phyloP scores from a whole-genome alignment of 1,140 invertebrate species.

The Caenorhabditis inopinata region DNA sequence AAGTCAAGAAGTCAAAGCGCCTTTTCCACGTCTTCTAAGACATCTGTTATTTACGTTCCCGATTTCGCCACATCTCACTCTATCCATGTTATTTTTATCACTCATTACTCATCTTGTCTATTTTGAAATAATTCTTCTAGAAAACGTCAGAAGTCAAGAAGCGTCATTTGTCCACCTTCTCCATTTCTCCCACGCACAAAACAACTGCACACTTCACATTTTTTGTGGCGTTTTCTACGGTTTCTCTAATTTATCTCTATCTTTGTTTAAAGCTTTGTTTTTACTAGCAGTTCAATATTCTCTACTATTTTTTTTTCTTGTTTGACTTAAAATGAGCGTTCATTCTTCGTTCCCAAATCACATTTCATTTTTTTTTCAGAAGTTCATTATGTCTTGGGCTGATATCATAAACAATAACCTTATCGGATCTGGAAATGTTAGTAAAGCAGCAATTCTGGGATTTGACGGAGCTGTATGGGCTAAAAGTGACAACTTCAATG shows the following conservation, averaged over 20 bases:
- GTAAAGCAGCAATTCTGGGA: slow-evolving; percentile 64
- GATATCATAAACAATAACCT: slow-evolving; percentile 66
- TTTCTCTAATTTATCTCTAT: too few species aligned
- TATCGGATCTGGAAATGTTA: slow-evolving; percentile 62
- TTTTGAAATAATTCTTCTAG: not conserved
- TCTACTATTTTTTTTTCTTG: too few species aligned
- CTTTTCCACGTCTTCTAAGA: too few species aligned
- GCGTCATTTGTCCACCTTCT: not conserved
- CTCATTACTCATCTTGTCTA: not conserved
- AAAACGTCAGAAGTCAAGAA: slow-evolving; percentile 14
- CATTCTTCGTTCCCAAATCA: not conserved
- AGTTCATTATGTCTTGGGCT: slow-evolving; percentile 64
- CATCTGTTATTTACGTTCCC: too few species aligned
- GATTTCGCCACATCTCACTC: too few species aligned
- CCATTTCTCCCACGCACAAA: not conserved
- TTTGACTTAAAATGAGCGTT: not conserved
- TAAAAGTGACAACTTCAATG: slow-evolving; percentile 65
- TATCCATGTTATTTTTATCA: too few species aligned
- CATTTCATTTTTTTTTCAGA: not conserved
- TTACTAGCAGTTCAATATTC: too few species aligned
- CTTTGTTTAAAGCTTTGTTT: too few species aligned
- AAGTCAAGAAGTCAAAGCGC: too few species aligned
- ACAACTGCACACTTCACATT: not conserved
- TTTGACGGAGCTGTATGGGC: slow-evolving; percentile 63
- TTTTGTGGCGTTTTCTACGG: too few species aligned